Evolutionary conservation across 2,888 invertebrate species (phyloP), one percentile per base, ranked within the genome.

Genomic region (Deilephila porcellus): DNA sequence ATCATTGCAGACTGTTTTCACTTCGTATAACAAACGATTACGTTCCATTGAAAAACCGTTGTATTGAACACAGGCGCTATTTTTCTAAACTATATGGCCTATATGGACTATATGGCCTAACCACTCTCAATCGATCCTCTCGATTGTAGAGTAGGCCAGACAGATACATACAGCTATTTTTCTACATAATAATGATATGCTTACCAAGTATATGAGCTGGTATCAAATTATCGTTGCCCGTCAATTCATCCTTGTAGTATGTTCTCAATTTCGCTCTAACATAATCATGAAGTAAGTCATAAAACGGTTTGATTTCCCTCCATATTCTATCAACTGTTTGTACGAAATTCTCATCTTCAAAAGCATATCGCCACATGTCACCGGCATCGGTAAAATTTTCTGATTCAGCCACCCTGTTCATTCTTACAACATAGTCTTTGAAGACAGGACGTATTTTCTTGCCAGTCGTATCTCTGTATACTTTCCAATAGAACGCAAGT

Each of bases 201-300:
- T 85, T 87, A 96, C 97, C 97, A 78, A 97, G 89, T 72, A 97
- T 83, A 89, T 97, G 97, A 1, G 97, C 97, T 0, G 97, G 97
- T 76, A 97, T 96, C 6, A 95, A 89, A 17, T 95, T 95, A 73
- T 95, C 92, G 11, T 90, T 89, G 52, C 81, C 82, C 34, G 88
- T 86, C 4, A 94, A 84, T 72, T 94, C 90, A 17, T 93, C 89
- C 59, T 93, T 94, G 81, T 96, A 96, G 37, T 85, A 80, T 0
- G 83, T 71, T 78, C 90, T 95, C 52, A 97, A 85, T 83, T 96
- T 96, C 45, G 85, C 86, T 78, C 95, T 90, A 0, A 96, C 96
- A 82, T 96, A 97, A 63, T 95, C 93, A 82, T 97, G 97, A 19
- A 97, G 84, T 75, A 96, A 90, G 34, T 94, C 82, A 83, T 97